Percentiles rank a stretch among this genome's conserved stretches.
These are phyloP conservation scores for Calycopis cecrops DNA, from an alignment of 1,140 invertebrate genomes.

Conservation along the genomic window DNA sequence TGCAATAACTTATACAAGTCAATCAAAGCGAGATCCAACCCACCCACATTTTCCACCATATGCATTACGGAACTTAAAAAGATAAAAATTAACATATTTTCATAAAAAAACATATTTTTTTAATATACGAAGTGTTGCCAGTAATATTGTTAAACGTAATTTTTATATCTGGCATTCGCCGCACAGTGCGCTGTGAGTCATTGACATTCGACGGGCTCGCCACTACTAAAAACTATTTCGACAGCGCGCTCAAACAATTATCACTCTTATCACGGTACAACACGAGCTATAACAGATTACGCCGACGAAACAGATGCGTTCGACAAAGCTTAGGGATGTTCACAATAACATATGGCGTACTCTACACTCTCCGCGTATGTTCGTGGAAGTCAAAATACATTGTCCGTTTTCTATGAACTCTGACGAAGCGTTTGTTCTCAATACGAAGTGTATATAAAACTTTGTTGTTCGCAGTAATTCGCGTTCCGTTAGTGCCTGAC, in stretches of 20 bases:
- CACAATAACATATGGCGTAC: constrained; percentile 32
- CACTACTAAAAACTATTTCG: constrained; percentile 35
- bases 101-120: too few relatives aligned
- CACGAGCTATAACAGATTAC: constrained; percentile 24
- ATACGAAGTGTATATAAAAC: constrained; percentile 24
- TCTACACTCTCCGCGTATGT: constrained; percentile 21
- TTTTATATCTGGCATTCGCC: constrained; percentile 40
- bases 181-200: constrained; percentile 36
- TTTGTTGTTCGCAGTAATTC: constrained; percentile 5
- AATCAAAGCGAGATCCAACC: too few relatives aligned
- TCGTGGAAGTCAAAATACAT: constrained; percentile 20
- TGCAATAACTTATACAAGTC: too few relatives aligned
- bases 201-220: constrained; percentile 46
- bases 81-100: too few relatives aligned
- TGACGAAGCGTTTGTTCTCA: constrained; percentile 13
- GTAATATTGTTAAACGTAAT: constrained; percentile 33
- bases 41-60: too few relatives aligned
- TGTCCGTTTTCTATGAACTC: constrained; percentile 22
- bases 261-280: constrained; percentile 16
- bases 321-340: constrained; percentile 30
- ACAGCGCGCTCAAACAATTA: constrained; percentile 25
- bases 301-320: constrained; percentile 26
- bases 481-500: not conserved
- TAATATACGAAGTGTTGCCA: constrained; percentile 22
- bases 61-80: too few relatives aligned